These are phyloP conservation scores for Zoroaster sp. DNA, from an alignment of 53 echinoderm and acorn worm species.

Conservation along the genomic window DNA sequence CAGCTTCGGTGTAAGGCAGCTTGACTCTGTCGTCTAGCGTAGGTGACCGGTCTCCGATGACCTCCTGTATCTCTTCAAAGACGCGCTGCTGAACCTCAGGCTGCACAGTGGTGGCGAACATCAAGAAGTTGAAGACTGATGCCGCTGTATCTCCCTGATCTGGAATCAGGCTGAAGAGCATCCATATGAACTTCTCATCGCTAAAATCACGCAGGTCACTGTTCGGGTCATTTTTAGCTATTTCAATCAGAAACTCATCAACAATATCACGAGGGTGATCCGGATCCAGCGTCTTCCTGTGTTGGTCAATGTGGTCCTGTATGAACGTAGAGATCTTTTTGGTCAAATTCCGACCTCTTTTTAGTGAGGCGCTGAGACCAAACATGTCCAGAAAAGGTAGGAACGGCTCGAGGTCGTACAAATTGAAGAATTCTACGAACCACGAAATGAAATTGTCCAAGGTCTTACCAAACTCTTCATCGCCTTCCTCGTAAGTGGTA, in stretches of 20 bases:
- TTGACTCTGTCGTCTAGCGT: slow-evolving; percentile 20
- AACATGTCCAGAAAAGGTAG: neutral
- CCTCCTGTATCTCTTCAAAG: slow-evolving; percentile 44
- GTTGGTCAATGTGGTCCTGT: neutral
- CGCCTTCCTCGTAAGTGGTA: slow-evolving; percentile 29
- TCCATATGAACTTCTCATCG: slow-evolving; percentile 32
- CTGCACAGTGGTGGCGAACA: slow-evolving; percentile 22
- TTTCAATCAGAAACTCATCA: slow-evolving; percentile 26
- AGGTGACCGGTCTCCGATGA: slow-evolving; percentile 34
- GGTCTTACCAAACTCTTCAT: neutral
- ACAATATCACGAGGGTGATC: slow-evolving; percentile 12
- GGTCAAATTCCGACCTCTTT: neutral
- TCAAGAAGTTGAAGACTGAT: slow-evolving; percentile 10
- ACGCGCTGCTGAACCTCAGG: slow-evolving; percentile 41
- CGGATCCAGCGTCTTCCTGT: slow-evolving; percentile 13
- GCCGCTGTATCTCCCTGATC: slow-evolving; percentile 30
- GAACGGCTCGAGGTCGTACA: slow-evolving; percentile 14
- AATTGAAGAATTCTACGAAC: neutral
- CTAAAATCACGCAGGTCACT: slow-evolving; percentile 33
- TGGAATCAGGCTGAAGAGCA: slow-evolving; percentile 24
- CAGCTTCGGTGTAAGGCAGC: slow-evolving; percentile 54
- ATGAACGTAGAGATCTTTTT: neutral
- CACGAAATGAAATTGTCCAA: neutral
- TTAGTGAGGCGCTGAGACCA: neutral
- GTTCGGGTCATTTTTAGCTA: slow-evolving; percentile 13